Conservation (phyloP, 2,797 vertebrate genomes). For the Eupleurogrammus muticus region DNA sequence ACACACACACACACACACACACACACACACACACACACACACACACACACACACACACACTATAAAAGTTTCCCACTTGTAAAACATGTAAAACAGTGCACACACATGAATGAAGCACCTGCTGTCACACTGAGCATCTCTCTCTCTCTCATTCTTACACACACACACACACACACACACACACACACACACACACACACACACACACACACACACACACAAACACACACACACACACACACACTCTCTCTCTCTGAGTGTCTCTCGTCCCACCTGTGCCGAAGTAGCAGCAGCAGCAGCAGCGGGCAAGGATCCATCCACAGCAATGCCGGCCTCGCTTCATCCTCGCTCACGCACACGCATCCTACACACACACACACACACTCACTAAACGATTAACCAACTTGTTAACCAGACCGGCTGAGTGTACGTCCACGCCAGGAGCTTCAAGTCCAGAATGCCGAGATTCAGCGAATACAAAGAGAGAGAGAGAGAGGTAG, state of each 20-base stretch:
- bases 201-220: background rate
- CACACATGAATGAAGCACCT: background rate
- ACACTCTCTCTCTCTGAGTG: slow-evolving; percentile 5
- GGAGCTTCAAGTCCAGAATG: slow-evolving; percentile 47
- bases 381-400: background rate
- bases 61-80: background rate
- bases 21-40: background rate
- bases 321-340: slow-evolving; percentile 63
- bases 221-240: background rate
- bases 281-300: slow-evolving; percentile 71
- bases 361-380: slow-evolving; percentile 45
- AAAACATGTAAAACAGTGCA: background rate
- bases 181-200: too few species aligned
- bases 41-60: slow-evolving; percentile 3
- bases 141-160: background rate
- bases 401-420: slow-evolving; percentile 1
- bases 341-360: slow-evolving; percentile 62
- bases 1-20: slow-evolving; percentile 5
- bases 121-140: background rate
- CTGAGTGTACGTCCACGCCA: slow-evolving; percentile 1
- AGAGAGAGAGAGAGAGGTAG: slow-evolving; percentile 4
- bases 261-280: slow-evolving; percentile 60
- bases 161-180: background rate
- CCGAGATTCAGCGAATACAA: slow-evolving; percentile 34
- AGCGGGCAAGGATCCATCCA: slow-evolving; percentile 68